A percentile compares a stretch with the other conserved stretches of the same genome.
Conservation (phyloP, 2,888 invertebrate species). For the Nowickia ferox region DNA sequence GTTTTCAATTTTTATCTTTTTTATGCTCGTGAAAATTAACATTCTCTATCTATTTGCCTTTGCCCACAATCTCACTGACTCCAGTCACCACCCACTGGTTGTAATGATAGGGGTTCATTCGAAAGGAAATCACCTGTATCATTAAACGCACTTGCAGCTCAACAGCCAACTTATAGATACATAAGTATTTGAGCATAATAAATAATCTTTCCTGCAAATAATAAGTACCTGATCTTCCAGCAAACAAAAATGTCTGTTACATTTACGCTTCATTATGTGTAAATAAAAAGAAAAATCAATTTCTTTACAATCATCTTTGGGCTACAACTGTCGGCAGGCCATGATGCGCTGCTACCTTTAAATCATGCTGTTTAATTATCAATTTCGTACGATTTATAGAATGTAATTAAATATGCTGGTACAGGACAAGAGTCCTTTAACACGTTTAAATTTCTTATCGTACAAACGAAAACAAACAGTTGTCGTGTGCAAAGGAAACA, state of each 20-base stretch:
- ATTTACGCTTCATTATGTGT: constrained; percentile 13
- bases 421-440: not conserved
- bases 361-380: constrained; percentile 62
- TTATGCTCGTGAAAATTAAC: not conserved
- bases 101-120: constrained; percentile 32
- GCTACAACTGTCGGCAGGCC: not conserved
- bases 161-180: constrained; percentile 7
- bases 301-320: not conserved
- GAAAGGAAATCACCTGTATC: constrained; percentile 4
- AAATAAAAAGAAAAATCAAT: constrained; percentile 12
- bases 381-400: constrained; percentile 29
- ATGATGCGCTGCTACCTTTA: constrained; percentile 13
- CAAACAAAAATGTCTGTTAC: not conserved
- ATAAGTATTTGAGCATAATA: constrained; percentile 14
- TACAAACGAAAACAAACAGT: constrained; percentile 36
- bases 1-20: not conserved
- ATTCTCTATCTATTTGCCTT: not conserved
- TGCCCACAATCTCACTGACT: not conserved
- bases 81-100: constrained; percentile 57
- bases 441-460: constrained; percentile 38
- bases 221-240: constrained; percentile 29
- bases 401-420: constrained; percentile 32
- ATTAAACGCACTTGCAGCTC: constrained; percentile 21
- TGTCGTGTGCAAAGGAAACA: constrained; percentile 29
- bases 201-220: constrained; percentile 37